Conservation (phyloP, 2,113 vertebrate species). For the Leiothrix lutea region DNA sequence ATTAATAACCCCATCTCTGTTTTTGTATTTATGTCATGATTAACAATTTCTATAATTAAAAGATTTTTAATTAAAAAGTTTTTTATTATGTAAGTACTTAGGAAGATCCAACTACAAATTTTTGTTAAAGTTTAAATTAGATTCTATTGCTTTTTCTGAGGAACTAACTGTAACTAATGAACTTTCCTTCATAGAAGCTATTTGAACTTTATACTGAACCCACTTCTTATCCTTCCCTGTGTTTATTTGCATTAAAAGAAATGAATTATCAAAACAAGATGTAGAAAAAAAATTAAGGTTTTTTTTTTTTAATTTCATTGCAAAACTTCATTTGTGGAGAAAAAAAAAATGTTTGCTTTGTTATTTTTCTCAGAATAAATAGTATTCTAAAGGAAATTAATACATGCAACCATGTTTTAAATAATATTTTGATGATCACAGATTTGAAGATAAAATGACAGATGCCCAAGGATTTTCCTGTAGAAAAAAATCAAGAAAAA, state of each 20-base stretch:
- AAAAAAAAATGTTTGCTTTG: background rate
- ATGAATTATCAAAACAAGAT: background rate
- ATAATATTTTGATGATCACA: background rate
- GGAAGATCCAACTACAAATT: background rate
- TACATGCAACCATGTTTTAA: background rate
- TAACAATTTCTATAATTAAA: background rate
- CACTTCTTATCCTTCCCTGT: background rate
- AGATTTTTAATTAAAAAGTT: background rate
- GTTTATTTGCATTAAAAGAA: background rate
- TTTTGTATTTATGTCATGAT: background rate
- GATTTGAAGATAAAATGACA: background rate
- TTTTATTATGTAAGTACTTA: background rate
- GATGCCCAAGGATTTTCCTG: background rate
- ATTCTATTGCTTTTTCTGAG: background rate
- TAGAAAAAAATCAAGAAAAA: background rate
- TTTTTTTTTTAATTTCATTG: background rate
- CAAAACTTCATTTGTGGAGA: background rate
- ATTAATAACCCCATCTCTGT: background rate
- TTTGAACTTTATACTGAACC: background rate
- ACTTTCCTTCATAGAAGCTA: background rate
- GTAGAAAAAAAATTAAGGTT: background rate
- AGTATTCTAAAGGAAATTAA: background rate
- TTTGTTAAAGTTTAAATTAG: slow-evolving; percentile 1
- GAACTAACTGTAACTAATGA: background rate
- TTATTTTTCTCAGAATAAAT: background rate